phyloP scores from a whole-genome alignment of 2,797 vertebrate species.

The Gadopsis marmoratus region DNA sequence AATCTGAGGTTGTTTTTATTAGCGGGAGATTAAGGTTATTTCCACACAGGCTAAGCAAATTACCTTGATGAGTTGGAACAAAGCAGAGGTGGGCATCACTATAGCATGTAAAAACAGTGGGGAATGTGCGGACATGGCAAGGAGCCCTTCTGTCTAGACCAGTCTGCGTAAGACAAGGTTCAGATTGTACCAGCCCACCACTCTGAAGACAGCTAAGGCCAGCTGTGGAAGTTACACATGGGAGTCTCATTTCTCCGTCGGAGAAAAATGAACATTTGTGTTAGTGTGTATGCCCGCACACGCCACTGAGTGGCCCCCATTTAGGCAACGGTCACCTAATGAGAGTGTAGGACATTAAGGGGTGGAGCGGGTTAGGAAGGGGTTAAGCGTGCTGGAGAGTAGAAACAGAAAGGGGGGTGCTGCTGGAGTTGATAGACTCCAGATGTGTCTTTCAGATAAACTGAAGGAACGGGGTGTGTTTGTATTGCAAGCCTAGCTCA shows the following conservation, averaged over 20 bases:
- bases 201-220: slow-evolving; percentile 32
- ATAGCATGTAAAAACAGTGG: slow-evolving; percentile 56
- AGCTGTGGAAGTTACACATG: slow-evolving; percentile 49
- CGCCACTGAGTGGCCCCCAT: slow-evolving; percentile 60
- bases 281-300: slow-evolving; percentile 66
- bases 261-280: slow-evolving; percentile 64
- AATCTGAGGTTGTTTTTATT: slow-evolving; percentile 74
- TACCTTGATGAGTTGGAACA: slow-evolving; percentile 71
- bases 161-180: slow-evolving; percentile 51
- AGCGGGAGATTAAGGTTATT: slow-evolving; percentile 78
- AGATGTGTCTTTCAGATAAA: slow-evolving; percentile 92
- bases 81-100: slow-evolving; percentile 60
- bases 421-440: slow-evolving; percentile 88
- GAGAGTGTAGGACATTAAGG: slow-evolving; percentile 76
- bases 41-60: slow-evolving; percentile 72
- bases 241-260: slow-evolving; percentile 40
- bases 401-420: slow-evolving; percentile 82
- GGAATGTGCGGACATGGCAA: slow-evolving; percentile 54
- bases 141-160: slow-evolving; percentile 67
- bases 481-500: slow-evolving; percentile 85
- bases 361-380: slow-evolving; percentile 84
- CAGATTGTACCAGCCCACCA: slow-evolving; percentile 53
- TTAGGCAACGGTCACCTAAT: slow-evolving; percentile 75
- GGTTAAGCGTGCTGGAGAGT: slow-evolving; percentile 86
- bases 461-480: slow-evolving; percentile 88